A percentile compares a stretch with the other conserved stretches of the same genome.
phyloP scores from a whole-genome alignment of 2,888 invertebrate genomes.

The Tipula helvola region DNA sequence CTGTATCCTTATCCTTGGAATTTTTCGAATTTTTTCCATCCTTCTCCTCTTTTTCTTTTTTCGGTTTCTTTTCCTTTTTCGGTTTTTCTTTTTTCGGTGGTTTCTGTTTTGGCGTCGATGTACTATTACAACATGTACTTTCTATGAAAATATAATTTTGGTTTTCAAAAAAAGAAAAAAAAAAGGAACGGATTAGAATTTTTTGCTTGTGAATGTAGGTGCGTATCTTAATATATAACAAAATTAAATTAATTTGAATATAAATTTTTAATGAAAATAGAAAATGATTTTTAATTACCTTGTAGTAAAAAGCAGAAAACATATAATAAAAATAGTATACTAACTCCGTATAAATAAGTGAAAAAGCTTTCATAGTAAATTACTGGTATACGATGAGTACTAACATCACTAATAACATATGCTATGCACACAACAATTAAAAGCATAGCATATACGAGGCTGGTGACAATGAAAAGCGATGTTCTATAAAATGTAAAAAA shows the following conservation, averaged over 20 bases:
- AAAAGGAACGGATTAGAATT: neutral
- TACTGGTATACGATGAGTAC: conserved; percentile 81
- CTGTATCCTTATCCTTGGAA: conserved; percentile 41
- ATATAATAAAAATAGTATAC: conserved; percentile 84
- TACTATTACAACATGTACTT: conserved; percentile 69
- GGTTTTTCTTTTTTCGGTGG: conserved; percentile 50
- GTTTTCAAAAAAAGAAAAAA: no score
- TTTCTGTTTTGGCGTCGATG: conserved; percentile 51
- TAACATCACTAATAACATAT: conserved; percentile 88
- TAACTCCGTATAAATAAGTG: conserved; percentile 85
- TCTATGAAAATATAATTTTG: conserved; percentile 37
- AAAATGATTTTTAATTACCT: conserved; percentile 36
- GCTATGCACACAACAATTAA: conserved; percentile 87
- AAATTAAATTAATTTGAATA: neutral
- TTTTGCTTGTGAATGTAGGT: neutral
- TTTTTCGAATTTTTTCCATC: conserved; percentile 40
- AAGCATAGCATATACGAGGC: conserved; percentile 91
- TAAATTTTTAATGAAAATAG: conserved; percentile 6
- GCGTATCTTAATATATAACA: neutral
- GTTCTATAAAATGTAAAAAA: conserved; percentile 51
- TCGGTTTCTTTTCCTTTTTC: conserved; percentile 56
- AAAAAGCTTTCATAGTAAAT: conserved; percentile 94
- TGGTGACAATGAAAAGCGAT: conserved; percentile 88
- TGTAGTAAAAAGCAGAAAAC: conserved; percentile 90
- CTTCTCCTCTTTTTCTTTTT: conserved; percentile 46